A percentile compares a stretch with the other conserved stretches of the same genome.
Conservation (phyloP, 1,140 invertebrate species). For the Papilio helenus region DNA sequence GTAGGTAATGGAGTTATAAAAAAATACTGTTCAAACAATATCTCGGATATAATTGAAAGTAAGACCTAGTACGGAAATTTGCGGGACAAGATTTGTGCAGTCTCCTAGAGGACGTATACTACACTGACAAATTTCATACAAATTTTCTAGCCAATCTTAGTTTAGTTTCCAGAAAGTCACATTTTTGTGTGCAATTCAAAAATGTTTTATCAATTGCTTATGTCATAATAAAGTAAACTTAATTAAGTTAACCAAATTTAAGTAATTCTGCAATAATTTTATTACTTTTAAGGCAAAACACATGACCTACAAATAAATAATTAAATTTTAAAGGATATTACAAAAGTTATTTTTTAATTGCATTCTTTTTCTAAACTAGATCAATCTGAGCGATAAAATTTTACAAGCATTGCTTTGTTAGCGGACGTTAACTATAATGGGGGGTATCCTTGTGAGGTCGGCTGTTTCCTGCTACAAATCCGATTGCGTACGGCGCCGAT, state of each 20-base stretch:
- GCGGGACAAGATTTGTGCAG: too few relatives aligned
- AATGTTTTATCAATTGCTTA: too few relatives aligned
- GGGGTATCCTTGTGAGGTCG: slow-evolving; percentile 30
- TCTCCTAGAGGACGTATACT: too few relatives aligned
- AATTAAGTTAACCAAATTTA: neutral
- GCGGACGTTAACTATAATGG: neutral
- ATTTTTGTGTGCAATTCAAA: too few relatives aligned
- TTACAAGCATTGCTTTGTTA: slow-evolving; percentile 18
- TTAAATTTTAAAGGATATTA: slow-evolving; percentile 14
- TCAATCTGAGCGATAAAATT: slow-evolving; percentile 24
- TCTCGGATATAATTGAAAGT: too few relatives aligned
- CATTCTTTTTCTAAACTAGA: slow-evolving; percentile 32
- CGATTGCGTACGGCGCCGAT: slow-evolving; percentile 29
- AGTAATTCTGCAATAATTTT: neutral
- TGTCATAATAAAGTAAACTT: too few relatives aligned
- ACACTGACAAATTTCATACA: too few relatives aligned
- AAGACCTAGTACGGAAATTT: too few relatives aligned
- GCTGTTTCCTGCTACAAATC: slow-evolving; percentile 35
- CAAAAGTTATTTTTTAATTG: slow-evolving; percentile 29
- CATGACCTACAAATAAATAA: slow-evolving; percentile 12
- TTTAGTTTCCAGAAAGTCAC: too few relatives aligned
- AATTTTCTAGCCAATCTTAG: too few relatives aligned
- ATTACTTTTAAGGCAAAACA: neutral
- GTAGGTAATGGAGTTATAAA: too few relatives aligned
- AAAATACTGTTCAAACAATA: too few relatives aligned